A percentile compares a stretch with the other conserved stretches of the same genome.
These are phyloP conservation scores for Lepidotrigona ventralis DNA, from an alignment of 1,140 invertebrate genomes.

Conservation along the genomic window DNA sequence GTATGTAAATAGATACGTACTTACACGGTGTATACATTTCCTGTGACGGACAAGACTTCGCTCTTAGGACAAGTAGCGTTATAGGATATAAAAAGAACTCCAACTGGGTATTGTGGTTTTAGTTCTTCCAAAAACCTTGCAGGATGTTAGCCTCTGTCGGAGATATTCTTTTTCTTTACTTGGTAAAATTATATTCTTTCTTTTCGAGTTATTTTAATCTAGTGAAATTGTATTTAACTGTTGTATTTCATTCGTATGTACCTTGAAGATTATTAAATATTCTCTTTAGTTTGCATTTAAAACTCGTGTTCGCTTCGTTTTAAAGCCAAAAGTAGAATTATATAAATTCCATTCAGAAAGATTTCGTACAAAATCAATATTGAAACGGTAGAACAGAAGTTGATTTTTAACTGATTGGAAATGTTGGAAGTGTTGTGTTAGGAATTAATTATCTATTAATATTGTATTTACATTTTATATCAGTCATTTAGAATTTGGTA, in stretches of 20 bases:
- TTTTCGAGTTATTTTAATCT: too few relatives aligned
- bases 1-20: constrained; percentile 41
- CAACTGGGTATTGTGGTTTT: constrained; percentile 39
- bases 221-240: not conserved
- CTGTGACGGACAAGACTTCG: constrained; percentile 61
- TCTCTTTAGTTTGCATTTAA: too few relatives aligned
- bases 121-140: constrained; percentile 39
- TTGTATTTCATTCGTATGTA: not conserved
- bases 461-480: not conserved
- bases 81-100: constrained; percentile 54
- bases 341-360: too few relatives aligned
- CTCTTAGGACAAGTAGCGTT: constrained; percentile 47
- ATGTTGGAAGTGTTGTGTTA: not conserved
- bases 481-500: not conserved
- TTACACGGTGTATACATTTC: constrained; percentile 53
- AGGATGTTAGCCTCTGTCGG: constrained; percentile 38
- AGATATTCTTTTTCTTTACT: constrained; percentile 21
- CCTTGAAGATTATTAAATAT: not conserved
- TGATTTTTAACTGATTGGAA: not conserved
- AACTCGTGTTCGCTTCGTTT: too few relatives aligned
- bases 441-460: not conserved
- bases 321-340: too few relatives aligned
- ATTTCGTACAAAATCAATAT: not conserved
- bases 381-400: not conserved
- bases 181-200: constrained; percentile 43